Evolutionary conservation across 1,140 invertebrate genomes (phyloP), one percentile per base, ranked within the genome.

Genomic region (Penaeus japonicus): DNA sequence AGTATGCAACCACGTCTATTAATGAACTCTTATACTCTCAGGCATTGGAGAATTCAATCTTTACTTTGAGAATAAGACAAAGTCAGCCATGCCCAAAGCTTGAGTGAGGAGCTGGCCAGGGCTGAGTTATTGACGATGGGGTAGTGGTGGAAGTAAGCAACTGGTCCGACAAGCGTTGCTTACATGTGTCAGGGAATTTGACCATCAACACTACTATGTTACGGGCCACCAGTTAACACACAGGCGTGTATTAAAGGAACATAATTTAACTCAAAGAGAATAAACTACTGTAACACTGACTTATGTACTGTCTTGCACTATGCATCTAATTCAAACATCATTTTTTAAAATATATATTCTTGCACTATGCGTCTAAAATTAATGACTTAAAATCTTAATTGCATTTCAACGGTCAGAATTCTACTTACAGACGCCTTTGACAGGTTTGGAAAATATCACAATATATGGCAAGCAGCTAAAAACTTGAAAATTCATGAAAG

Each of bases 381-480:
- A 83, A 88, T 88, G 75, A 83, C 80, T 59, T 78, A 88, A 88
- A 88, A 88, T 88, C 30, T 88, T 77, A 54, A 70, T 88, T 88
- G 87, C 87, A 88, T 88, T 78, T 88, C 81, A 88, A 88, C 87
- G 79, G 84, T 83, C 87, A 88, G 87, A 88, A 77, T 88, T 88
- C 87, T 88, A 88, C 87, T 88, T 88, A 88, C 87, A 88, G 87
- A 88, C 87, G 87, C 87, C 87, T 88, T 47, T 84, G 87, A 65
- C 81, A 88, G 70, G 73, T 88, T 88, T 88, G 87, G 87, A 88
- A 88, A 88, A 88, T 88, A 88, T 84, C 87, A 88, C 81, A 88
- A 84, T 88, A 88, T 83, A 88, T 88, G 87, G 87, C 87, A 88
- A 88, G 87, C 87, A 88, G 79, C 87, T 88, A 88, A 83, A 55